Base-by-base conservation (phyloP, 2,888 invertebrate species). In the Tipula vernalis region DNA sequence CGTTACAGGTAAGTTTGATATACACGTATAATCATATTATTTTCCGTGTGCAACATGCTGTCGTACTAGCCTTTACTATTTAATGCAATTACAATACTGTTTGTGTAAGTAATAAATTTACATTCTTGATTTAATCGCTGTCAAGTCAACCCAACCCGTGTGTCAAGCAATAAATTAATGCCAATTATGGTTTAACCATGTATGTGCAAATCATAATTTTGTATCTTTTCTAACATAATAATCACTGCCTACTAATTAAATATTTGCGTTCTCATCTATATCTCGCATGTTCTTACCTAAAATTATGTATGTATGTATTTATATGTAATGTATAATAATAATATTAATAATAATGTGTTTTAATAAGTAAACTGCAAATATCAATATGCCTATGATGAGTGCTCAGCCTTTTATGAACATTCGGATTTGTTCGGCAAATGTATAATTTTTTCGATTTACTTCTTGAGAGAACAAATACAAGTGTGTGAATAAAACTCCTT, bases 351-450 rank as follows among this genome's bases (percentile, higher is more conserved):
- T n/a, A n/a, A n/a, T 5, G 42, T 47, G 47, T 47, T n/a, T 3
- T 47, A 28, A 28, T 28, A 28, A 28, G 28, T 28, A 28, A 28
- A 28, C 0, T 28, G 28, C 28, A 28, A 28, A 28, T 28, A 28
- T 3, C 5, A 36, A 85, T 42, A 36, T 36, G 86, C 86, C 86
- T 44, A 86, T 86, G 86, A 86, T 86, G 86, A 44, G 36, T 44
- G n/a, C 86, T 86, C 86, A 86, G 86, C 86, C 86, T 86, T 86
- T 86, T 86, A 86, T 86, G 13, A 86, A 44, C 86, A 44, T 44
- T 44, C 44, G 44, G 86, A 5, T 44, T 86, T 86, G 13, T 86
- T 86, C 12, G 12, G 18, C 41, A 86, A 12, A 44, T 86, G 18
- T 36, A 36, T 44, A n/a, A 2, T 85, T 85, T 83, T 85, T 39